Evolutionary conservation across 2,888 invertebrate genomes (phyloP), one percentile per base, ranked within the genome.

Genomic region (Allolobophora icterica): DNA sequence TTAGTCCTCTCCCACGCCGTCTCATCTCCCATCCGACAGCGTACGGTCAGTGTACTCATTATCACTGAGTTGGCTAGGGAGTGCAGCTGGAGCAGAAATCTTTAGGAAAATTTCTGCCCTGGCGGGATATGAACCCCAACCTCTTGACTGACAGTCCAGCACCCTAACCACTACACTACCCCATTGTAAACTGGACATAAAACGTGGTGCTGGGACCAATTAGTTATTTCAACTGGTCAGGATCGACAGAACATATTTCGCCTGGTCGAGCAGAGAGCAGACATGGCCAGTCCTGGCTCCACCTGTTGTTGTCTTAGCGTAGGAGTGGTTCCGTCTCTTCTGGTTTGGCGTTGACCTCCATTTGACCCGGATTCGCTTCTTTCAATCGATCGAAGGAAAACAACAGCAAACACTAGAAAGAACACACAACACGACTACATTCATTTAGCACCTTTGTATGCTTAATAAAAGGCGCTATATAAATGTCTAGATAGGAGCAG

Each of bases 321-420:
- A 87, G 34, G 6, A 87, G 87, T 13, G 87, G 87, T 38, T 87
- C 35, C 11, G 87, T 35, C 19, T 87, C 87, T 87, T 34, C 34
- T 35, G 87, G 35, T 38, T 5, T 87, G 87, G 21, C 1, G 21
- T 35, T 87, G 5, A 13, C 35, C 35, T 87, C 87, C 87, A 17
- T 24, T 24, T 19, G 87, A 87, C 5, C 34, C 13, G 87, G 35
- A 87, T 34, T 38, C 17, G 35, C 17, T 58, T 90, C 83, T 30
- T 35, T 71, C 89, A 91, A 83, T n/a, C 89, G 89, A 40, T 35
- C 35, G 42, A 89, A 91, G 15, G 91, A 91, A 38, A 91, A 30
- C 30, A 91, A 71, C 52, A 91, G 58, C 91, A 91, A 40, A 38
- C 87, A 35, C 91, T 91, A 89, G 24, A 90, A 42, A 42, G 8